Percentiles rank a stretch among this genome's conserved stretches.
These are phyloP conservation scores for Empidonax alnorum DNA, from an alignment of 2,113 vertebrate species.

Conservation along the genomic window DNA sequence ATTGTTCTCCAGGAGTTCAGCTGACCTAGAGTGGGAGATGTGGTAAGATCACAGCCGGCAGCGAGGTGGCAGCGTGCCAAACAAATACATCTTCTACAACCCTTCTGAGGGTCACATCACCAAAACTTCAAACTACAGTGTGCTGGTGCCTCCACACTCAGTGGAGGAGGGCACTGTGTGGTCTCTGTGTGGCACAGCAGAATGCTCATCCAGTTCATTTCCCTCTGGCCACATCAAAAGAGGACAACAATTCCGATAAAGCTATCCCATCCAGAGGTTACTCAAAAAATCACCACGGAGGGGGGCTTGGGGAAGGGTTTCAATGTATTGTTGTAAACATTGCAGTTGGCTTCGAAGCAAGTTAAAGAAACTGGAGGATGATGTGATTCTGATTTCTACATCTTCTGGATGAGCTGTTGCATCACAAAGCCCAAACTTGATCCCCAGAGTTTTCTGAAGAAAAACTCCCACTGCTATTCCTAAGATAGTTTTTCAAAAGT, in stretches of 20 bases:
- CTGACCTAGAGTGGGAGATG: background rate
- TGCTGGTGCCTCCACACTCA: background rate
- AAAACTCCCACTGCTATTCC: background rate
- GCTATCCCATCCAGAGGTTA: background rate
- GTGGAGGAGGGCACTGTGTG: background rate
- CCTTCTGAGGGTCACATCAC: background rate
- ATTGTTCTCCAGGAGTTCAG: background rate
- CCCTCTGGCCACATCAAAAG: background rate
- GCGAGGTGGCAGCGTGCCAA: background rate
- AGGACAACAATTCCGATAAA: background rate
- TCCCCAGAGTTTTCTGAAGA: background rate
- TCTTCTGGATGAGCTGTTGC: background rate
- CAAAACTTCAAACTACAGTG: background rate
- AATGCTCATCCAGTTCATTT: background rate
- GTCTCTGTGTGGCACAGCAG: background rate
- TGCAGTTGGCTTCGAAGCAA: background rate
- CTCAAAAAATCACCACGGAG: background rate
- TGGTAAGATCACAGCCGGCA: background rate
- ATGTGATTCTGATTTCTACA: background rate
- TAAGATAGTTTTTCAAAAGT: background rate
- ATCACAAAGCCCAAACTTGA: background rate
- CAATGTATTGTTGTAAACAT: background rate
- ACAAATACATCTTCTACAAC: constrained; percentile 4
- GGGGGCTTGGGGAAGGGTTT: background rate
- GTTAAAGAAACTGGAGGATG: background rate